A percentile compares a stretch with the other conserved stretches of the same genome.
Evolutionary conservation across 2,113 vertebrate species (phyloP).

Genomic region (Xiphorhynchus elegans): DNA sequence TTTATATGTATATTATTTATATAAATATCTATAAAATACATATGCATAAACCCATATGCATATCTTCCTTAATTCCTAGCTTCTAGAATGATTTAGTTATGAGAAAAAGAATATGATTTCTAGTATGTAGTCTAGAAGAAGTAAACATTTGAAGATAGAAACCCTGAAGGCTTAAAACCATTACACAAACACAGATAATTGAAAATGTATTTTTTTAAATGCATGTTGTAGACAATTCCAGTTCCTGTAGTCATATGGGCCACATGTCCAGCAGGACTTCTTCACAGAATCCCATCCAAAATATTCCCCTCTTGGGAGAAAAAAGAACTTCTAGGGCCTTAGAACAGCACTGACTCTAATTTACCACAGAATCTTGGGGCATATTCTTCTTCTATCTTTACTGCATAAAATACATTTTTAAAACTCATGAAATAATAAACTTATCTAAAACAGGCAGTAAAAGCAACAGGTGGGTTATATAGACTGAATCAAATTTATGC

Average conservation of each 20-base stretch:
- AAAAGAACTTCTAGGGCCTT: not conserved
- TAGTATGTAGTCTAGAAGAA: not conserved
- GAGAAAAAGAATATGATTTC: not conserved
- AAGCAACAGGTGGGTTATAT: not conserved
- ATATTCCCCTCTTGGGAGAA: not conserved
- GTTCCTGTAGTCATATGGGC: not conserved
- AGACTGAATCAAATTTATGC: not conserved
- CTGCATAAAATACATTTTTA: not conserved
- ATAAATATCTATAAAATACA: not conserved
- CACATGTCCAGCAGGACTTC: not conserved
- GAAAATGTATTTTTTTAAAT: conserved; percentile 17
- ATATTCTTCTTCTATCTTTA: not conserved
- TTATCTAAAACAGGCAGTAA: not conserved
- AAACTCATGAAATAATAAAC: not conserved
- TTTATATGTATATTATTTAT: not conserved
- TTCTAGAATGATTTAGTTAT: not conserved
- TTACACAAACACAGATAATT: not conserved
- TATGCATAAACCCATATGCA: not conserved
- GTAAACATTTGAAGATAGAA: not conserved
- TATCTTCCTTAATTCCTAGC: not conserved
- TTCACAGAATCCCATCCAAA: not conserved
- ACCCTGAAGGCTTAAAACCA: not conserved
- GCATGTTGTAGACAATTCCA: not conserved
- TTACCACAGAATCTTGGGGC: not conserved
- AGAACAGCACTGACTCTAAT: not conserved